These are phyloP conservation scores for Heliconius hortense DNA, from an alignment of 2,888 invertebrate species.

Conservation along the genomic window DNA sequence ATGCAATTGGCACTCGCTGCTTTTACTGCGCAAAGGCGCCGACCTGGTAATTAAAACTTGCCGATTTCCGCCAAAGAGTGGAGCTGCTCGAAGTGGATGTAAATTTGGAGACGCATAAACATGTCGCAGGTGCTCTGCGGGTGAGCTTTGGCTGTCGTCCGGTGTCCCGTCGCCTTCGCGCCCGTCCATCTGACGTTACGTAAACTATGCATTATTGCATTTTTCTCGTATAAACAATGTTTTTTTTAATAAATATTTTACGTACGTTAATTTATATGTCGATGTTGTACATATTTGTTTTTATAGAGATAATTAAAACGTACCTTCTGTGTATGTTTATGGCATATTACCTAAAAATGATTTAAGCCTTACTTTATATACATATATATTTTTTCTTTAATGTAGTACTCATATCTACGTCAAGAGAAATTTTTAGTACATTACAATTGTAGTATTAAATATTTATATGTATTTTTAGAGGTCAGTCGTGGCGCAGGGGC, in stretches of 20 bases:
- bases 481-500: no score
- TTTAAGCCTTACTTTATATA: no score
- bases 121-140: conserved; percentile 66
- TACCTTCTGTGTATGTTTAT: neutral
- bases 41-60: conserved; percentile 67
- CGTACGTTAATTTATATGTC: conserved; percentile 18
- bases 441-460: neutral
- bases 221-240: neutral
- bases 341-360: neutral
- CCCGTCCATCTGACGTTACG: conserved; percentile 33
- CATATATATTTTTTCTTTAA: no score
- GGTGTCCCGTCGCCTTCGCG: conserved; percentile 35
- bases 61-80: conserved; percentile 62
- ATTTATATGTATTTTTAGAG: neutral
- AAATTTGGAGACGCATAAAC: conserved; percentile 76
- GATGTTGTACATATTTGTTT: conserved; percentile 26
- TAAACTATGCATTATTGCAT: conserved; percentile 9
- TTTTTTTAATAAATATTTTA: conserved; percentile 7
- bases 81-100: conserved; percentile 54
- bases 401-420: no score
- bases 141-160: conserved; percentile 56
- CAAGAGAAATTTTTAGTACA: no score
- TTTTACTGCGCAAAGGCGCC: conserved; percentile 56
- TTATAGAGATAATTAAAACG: neutral
- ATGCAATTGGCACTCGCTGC: conserved; percentile 44